Base-by-base conservation (phyloP, 2,113 vertebrate genomes). In the Acinonyx jubatus region DNA sequence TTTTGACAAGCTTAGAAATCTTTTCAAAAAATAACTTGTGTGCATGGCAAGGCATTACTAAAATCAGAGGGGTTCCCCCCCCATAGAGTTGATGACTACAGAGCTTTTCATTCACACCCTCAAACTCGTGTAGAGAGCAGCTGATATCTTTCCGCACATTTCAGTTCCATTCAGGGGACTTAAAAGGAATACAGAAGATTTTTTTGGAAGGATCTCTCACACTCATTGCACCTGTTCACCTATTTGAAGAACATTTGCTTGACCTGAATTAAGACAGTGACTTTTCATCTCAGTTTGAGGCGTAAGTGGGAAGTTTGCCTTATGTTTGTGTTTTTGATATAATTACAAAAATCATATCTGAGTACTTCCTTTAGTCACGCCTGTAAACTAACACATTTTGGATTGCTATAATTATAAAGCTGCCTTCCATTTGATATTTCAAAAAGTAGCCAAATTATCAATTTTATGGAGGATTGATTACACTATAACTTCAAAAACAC, bases 1-100 rank as follows among this genome's bases (percentile, higher is more conserved):
- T 94, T 96, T 97, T 93, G 97, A 97, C 84, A 93, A 89, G 96
- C 52, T 89, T 92, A 83, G 88, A 95, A 96, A 96, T 78, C 81
- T 98, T 95, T 87, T 92, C 36, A 94, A 94, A 96, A 97, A 94
- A 65, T 97, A 97, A 89, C 79, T 92, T 48, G 82, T 61, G 50
- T 97, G 14, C 91, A 33, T 85, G 71, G 66, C 66, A 95, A 97
- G 96, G 82, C 1, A 10, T 93, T 97, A 45, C 78, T 97, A 94
- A 97, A 93, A 88, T 95, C 57, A 69, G 76, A 96, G 27, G 74
- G 27, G 31, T 41, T 65, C 45, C 18, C 23, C 18, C 2, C 69
- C 69, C 18, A 13, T 90, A 76, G 90, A 95, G 84, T 91, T 74
- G 96, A 96, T 0, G 1, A 78, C 80, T 69, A 4, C 5, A 81